Base-by-base conservation (phyloP, 2,888 invertebrate genomes). In the Cecidostiba fungosa region DNA sequence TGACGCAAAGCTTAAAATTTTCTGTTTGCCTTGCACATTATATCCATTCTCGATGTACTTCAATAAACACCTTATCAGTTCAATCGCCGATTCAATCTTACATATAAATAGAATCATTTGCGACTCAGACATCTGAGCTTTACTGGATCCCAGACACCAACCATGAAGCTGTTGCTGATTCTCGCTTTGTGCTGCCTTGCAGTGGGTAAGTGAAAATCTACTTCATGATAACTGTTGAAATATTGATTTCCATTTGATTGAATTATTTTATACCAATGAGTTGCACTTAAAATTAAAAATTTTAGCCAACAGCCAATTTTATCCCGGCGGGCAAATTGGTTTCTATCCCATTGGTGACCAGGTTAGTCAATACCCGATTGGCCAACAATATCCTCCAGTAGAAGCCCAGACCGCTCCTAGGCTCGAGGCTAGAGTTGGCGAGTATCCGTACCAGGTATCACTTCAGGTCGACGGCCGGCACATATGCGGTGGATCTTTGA, bases 151-250 rank as follows among this genome's bases (percentile, higher is more conserved):
- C 16, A 12, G 1, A 26, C 12, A 66, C n/a, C 8, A 70, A 62
- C 23, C 19, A 77, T 77, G 77, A 62, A 36, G 36, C 14, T 23
- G 12, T 77, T 23, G 3, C 23, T 36, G 12, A 19, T 66, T 66
- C 39, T 77, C 8, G 36, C 23, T 77, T 39, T 77, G 39, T 77
- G 77, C 62, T 77, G 62, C 62, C 1, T 62, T 77, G 77, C 77
- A 36, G 0, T 54, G 16, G 77, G 77, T 77, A 62, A 77, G 62
- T n/a, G 14, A 62, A n/a, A 14, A n/a, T 62, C 23, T 59, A 59
- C 19, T 50, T 16, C 19, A 16, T 5, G 5, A 54, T 1, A 19
- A 3, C 16, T 6, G 4, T 59, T 59, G 1, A 59, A n/a, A 59
- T 23, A n/a, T 59, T 59, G 16, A 19, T 19, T 54, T 54, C 19